A percentile compares a stretch with the other conserved stretches of the same genome.
phyloP scores from a whole-genome alignment of 1,140 invertebrate genomes.

The Hypsibius dujardini region DNA sequence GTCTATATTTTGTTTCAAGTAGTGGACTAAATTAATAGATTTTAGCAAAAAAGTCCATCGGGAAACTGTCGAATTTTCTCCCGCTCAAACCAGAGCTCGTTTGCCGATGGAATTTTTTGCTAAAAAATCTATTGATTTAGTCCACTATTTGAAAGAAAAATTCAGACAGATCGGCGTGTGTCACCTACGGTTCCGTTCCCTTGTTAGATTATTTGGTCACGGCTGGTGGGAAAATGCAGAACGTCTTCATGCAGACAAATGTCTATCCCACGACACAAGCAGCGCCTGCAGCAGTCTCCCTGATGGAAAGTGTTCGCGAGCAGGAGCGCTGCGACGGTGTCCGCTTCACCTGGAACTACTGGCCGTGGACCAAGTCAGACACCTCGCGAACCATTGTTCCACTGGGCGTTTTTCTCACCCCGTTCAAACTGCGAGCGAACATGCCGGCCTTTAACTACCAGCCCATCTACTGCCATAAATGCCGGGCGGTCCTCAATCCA shows the following conservation, averaged over 20 bases:
- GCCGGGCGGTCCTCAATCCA: conserved; percentile 88
- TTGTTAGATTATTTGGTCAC: too few species aligned
- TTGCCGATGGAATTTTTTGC: too few species aligned
- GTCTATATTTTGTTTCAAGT: too few species aligned
- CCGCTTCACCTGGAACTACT: conserved; percentile 94
- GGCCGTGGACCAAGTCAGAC: conserved; percentile 86
- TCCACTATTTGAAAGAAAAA: too few species aligned
- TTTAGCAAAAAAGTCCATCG: too few species aligned
- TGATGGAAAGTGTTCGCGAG: conserved; percentile 47
- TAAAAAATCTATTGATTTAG: too few species aligned
- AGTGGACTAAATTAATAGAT: too few species aligned
- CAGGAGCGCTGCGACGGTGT: conserved; percentile 92
- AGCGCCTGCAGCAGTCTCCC: not conserved
- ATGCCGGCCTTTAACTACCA: conserved; percentile 90
- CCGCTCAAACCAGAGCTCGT: too few species aligned
- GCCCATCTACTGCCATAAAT: conserved; percentile 71
- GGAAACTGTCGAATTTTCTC: too few species aligned
- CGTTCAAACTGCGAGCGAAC: conserved; percentile 79
- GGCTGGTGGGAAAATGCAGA: too few species aligned
- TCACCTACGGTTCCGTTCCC: too few species aligned
- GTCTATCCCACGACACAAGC: not conserved
- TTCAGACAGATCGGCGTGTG: too few species aligned
- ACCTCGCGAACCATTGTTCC: conserved; percentile 86
- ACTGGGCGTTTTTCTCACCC: conserved; percentile 78
- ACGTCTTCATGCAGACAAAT: not conserved